These are phyloP conservation scores for Mythimna impura DNA, from an alignment of 2,888 invertebrate genomes.

Conservation along the genomic window DNA sequence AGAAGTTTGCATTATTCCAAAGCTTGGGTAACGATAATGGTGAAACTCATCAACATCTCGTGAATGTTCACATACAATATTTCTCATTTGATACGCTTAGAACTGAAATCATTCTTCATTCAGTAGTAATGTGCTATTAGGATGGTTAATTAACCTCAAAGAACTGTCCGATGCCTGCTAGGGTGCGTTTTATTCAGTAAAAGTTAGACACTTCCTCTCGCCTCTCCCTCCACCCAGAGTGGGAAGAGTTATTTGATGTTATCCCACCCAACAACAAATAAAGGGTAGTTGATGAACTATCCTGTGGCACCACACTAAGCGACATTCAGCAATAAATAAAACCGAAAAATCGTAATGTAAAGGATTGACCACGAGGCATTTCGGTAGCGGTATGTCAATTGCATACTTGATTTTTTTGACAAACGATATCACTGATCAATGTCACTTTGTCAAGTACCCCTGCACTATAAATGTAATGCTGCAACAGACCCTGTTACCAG, in stretches of 20 bases:
- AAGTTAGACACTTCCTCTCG: too few species aligned
- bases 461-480: not conserved
- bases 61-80: slow-evolving; percentile 24
- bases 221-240: too few species aligned
- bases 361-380: not conserved
- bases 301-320: not conserved
- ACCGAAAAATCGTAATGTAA: too few species aligned
- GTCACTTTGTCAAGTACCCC: too few species aligned
- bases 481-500: not conserved
- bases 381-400: not conserved
- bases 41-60: slow-evolving; percentile 17
- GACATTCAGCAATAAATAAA: not conserved
- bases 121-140: not conserved
- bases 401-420: not conserved
- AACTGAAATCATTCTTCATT: slow-evolving; percentile 10
- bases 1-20: slow-evolving; percentile 10
- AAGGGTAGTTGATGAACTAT: not conserved
- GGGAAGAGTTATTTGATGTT: too few species aligned
- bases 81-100: slow-evolving; percentile 19
- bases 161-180: too few species aligned
- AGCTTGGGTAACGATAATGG: slow-evolving; percentile 18
- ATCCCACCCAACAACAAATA: too few species aligned
- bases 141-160: too few species aligned
- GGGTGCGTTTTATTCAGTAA: too few species aligned
- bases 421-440: not conserved